phyloP scores from a whole-genome alignment of 2,797 vertebrate species.

The Poecilia velifera region DNA sequence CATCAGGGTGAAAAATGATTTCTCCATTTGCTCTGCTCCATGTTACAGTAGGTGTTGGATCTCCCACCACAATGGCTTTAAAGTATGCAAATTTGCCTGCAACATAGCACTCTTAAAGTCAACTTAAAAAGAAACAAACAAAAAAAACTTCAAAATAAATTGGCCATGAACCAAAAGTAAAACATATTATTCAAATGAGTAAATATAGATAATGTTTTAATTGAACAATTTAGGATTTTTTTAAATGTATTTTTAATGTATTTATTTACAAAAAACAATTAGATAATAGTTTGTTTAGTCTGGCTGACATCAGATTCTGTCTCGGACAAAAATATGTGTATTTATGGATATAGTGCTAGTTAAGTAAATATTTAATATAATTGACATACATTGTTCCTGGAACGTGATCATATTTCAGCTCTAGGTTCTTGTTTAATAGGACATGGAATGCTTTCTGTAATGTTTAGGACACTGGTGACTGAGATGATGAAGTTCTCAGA shows the following conservation, averaged over 20 bases:
- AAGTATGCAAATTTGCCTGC: constrained; percentile 88
- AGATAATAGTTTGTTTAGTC: not conserved
- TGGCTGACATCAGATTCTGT: not conserved
- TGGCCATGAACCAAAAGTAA: not conserved
- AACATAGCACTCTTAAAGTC: not conserved
- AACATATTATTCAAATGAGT: not conserved
- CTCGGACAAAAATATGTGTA: not conserved
- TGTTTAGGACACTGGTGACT: not conserved
- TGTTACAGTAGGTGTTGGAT: constrained; percentile 81
- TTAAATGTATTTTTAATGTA: no score
- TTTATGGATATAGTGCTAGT: no score
- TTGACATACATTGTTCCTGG: not conserved
- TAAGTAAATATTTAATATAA: not conserved
- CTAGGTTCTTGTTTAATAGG: not conserved
- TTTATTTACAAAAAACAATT: not conserved
- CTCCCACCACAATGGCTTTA: constrained; percentile 84
- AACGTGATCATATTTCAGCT: not conserved
- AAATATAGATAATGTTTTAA: not conserved
- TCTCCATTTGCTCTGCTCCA: constrained; percentile 83
- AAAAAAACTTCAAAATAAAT: not conserved
- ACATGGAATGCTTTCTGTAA: not conserved
- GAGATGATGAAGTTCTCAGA: not conserved
- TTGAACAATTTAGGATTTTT: not conserved
- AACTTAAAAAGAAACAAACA: not conserved
- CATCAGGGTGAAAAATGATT: constrained; percentile 77